phyloP scores from a whole-genome alignment of 2,113 vertebrate genomes.

The Myotis davidii region DNA sequence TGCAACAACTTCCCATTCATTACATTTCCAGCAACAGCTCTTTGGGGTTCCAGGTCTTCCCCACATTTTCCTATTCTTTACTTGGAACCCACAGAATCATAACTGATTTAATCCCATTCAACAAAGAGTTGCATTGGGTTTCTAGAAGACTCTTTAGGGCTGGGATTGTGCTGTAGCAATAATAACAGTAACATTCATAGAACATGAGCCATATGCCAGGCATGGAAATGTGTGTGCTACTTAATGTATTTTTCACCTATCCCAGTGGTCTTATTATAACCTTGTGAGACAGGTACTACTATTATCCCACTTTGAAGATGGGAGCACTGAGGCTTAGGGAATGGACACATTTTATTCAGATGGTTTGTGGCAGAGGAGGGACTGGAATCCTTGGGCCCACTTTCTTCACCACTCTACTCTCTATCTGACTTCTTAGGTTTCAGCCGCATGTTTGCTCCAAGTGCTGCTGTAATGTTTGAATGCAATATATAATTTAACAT shows the following conservation, averaged over 20 bases:
- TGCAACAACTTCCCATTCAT: neutral
- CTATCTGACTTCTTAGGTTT: neutral
- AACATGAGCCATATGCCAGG: neutral
- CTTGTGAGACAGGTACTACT: neutral
- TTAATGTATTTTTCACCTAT: neutral
- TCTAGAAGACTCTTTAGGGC: neutral
- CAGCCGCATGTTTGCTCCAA: neutral
- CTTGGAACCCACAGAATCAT: neutral
- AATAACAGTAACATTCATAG: neutral
- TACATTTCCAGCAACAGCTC: neutral
- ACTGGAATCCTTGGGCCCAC: neutral
- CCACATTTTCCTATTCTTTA: neutral
- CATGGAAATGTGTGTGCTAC: neutral
- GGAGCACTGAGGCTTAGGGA: neutral
- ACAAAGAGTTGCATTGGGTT: neutral
- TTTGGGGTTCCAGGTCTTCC: neutral
- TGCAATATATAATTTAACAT: neutral
- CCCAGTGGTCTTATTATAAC: neutral
- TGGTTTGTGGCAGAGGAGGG: neutral
- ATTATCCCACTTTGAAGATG: neutral
- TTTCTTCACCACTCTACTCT: neutral
- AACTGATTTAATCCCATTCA: neutral
- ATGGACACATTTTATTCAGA: neutral
- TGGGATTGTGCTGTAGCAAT: neutral
- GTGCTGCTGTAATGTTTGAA: neutral